These are phyloP conservation scores for Calvadosia cruxmelitensis DNA, from an alignment of 30 jellyfish, hydroid and myxozoan genomes.

Conservation along the genomic window DNA sequence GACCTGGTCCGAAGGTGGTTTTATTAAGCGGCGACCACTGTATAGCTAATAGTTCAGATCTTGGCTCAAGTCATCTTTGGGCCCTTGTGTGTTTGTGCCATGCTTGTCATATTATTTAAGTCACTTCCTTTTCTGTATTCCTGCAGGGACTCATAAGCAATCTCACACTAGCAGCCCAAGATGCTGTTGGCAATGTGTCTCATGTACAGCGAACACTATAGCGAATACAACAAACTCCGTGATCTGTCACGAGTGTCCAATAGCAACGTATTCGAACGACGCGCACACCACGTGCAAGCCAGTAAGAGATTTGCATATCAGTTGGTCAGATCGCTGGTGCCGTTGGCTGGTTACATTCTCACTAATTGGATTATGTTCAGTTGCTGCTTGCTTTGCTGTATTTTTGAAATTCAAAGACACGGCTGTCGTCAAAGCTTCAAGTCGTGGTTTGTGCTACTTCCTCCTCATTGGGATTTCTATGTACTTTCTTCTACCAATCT, in stretches of 20 bases:
- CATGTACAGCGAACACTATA: constrained; percentile 49
- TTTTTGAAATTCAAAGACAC: constrained; percentile 22
- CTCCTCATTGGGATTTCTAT: constrained; percentile 32
- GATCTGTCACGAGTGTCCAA: constrained; percentile 39
- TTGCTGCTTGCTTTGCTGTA: constrained; percentile 10
- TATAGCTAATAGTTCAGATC: too few relatives aligned
- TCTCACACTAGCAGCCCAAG: constrained; percentile 28
- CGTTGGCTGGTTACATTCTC: constrained; percentile 10
- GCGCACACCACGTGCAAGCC: constrained; percentile 25
- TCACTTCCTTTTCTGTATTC: too few relatives aligned
- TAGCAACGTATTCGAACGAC: constrained; percentile 6
- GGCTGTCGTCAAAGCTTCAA: constrained; percentile 52
- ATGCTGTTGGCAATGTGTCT: constrained; percentile 78
- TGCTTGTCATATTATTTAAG: too few relatives aligned
- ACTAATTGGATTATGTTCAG: constrained; percentile 2
- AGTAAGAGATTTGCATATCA: neutral
- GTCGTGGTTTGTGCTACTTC: constrained; percentile 46
- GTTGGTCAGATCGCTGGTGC: constrained; percentile 24
- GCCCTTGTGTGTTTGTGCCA: too few relatives aligned
- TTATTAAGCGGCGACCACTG: too few relatives aligned
- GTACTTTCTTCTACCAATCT: constrained; percentile 34
- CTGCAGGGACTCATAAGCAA: too few relatives aligned
- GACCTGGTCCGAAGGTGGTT: too few relatives aligned
- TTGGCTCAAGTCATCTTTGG: too few relatives aligned
- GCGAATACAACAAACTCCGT: constrained; percentile 15